Evolutionary conservation across 2,888 invertebrate genomes (phyloP), one percentile per base, ranked within the genome.

Genomic region (Caenorhabditis sp.): DNA sequence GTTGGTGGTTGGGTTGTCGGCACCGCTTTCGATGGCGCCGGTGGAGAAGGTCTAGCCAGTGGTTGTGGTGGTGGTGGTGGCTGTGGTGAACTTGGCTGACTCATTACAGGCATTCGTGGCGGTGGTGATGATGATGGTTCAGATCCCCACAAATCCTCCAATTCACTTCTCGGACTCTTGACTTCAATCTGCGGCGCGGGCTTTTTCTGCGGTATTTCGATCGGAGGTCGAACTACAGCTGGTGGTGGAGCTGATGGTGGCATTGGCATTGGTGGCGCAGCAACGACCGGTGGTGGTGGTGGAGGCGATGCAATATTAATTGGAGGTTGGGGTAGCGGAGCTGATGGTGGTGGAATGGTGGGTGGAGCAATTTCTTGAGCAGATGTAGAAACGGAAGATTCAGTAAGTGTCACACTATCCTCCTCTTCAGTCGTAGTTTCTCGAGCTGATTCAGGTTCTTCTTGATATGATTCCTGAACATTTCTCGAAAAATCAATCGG

Each of bases 401-500:
- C 59, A 20, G 60, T 50, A 5, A 52, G 12, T 31, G 65, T 26
- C 21, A 61, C 56, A 25, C 38, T 17, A n/a, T 14, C 21, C 4
- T 27, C 27, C 1, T 49, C 63, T 1, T 20, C 17, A 8, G 59
- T 17, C 10, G 50, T 23, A 4, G 31, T 36, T 12, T 12, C 25
- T n/a, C n/a, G n/a, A n/a, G n/a, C n/a, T 10, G 10, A 31, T 31
- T 7, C 31, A 31, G 31, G 31, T 31, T 31, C 31, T 10, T 31
- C 31, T 31, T 31, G 31, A 31, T 31, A 31, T 10, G 31, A 7
- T 31, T 31, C 31, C 10, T 31, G 31, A 31, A 31, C 31, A 31
- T 56, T 26, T 26, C 38, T 36, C 43, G 17, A 38, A 7, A 59
- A 78, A 56, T 80, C 78, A 23, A 81, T 61, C 25, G 79, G 81